Base-by-base conservation (phyloP, 2,888 invertebrate genomes). In the Drosophila antonietae region DNA sequence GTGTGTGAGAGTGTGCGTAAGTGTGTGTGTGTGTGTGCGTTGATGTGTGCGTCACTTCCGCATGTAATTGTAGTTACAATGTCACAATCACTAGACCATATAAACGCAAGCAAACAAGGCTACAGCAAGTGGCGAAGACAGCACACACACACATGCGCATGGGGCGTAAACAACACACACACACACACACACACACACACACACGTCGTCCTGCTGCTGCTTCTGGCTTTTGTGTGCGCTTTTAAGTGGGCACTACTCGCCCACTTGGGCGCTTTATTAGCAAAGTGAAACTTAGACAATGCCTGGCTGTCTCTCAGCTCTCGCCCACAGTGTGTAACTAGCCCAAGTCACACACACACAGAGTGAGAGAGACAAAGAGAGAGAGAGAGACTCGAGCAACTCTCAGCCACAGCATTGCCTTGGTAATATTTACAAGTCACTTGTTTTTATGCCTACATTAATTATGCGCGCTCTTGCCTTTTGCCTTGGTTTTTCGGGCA, bases 391-490 rank as follows among this genome's bases (percentile, higher is more conserved):
- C 28, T 28, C 28, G 28, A 20, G 62, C 51, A 12, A 37, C 70
- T 61, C 71, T 76, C 66, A 63, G 67, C 76, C 83, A 66, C 80
- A 75, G 65, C 68, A 85, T 84, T 82, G 80, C 87, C 82, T 80
- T 84, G 80, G 80, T 61, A 80, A 89, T 89, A 89, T 90, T 90
- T 89, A 90, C 88, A 88, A 90, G 88, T 89, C 90, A 90, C 89
- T 90, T 89, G 87, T 81, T 89, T 89, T 90, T 88, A 89, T 90
- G 82, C 88, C 85, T 81, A 88, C 90, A 89, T 89, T 90, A 89
- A 89, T 90, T 88, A 90, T 85, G 86, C 86, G 88, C 83, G 88
- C 86, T 67, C 76, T 68, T 72, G 75, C 59, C 65, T 58, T 65
- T 62, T 74, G 73, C 66, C 71, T 78, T 83, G 85, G 77, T 79